Evolutionary conservation across 2,113 vertebrate genomes (phyloP).

Genomic region (Bujurquina vittata): DNA sequence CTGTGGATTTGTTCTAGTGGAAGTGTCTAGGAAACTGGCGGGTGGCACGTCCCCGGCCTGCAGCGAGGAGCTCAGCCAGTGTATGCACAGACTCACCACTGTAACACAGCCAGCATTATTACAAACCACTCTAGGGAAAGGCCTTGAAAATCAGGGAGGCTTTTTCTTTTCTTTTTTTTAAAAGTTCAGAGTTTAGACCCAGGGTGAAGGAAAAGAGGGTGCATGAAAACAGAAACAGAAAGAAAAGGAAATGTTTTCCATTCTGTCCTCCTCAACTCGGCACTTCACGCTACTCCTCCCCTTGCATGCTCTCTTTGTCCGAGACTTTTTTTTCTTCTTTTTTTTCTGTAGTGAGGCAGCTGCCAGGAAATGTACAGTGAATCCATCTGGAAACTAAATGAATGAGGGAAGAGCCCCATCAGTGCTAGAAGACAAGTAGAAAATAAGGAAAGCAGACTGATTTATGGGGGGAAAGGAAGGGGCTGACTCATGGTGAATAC

Average conservation of each 20-base stretch:
- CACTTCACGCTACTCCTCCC: constrained; percentile 57
- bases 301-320: constrained; percentile 69
- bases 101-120: constrained; percentile 60
- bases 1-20: constrained; percentile 59
- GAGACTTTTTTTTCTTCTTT: neutral
- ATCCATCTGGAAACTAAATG: constrained; percentile 81
- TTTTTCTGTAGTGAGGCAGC: constrained; percentile 57
- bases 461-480: constrained; percentile 14
- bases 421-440: constrained; percentile 47
- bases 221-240: constrained; percentile 63
- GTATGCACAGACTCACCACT: constrained; percentile 37
- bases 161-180: constrained; percentile 25
- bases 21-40: constrained; percentile 61
- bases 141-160: constrained; percentile 17
- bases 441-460: constrained; percentile 41
- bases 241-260: constrained; percentile 77
- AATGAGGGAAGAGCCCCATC: constrained; percentile 70
- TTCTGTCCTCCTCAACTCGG: constrained; percentile 47
- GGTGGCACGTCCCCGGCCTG: constrained; percentile 47
- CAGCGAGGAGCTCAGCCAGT: constrained; percentile 33
- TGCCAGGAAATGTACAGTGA: constrained; percentile 82
- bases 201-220: constrained; percentile 45
- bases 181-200: constrained; percentile 62
- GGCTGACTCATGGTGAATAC: neutral
- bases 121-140: constrained; percentile 51